Conservation (phyloP, 2,888 invertebrate genomes). For the Apocheima hispidaria region DNA sequence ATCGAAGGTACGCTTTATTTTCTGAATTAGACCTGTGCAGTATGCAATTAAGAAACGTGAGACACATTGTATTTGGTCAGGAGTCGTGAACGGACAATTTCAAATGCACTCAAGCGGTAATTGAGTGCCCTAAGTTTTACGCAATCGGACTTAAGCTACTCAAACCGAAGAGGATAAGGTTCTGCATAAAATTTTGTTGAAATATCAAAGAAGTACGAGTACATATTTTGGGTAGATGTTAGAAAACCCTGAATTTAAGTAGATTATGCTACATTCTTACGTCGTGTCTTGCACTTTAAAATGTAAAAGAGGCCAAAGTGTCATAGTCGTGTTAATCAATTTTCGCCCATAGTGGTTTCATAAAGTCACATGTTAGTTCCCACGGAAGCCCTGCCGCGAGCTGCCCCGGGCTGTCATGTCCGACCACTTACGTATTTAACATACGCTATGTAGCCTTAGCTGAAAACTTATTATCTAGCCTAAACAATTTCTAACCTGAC, state of each 20-base stretch:
- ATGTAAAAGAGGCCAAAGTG: constrained; percentile 16
- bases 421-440: constrained; percentile 84
- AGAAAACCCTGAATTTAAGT: no score
- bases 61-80: constrained; percentile 80
- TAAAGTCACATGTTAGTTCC: constrained; percentile 83
- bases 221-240: no score
- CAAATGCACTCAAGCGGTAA: constrained; percentile 69
- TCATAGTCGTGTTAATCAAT: constrained; percentile 74
- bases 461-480: constrained; percentile 84
- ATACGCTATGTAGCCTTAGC: constrained; percentile 79
- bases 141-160: constrained; percentile 58
- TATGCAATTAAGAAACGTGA: constrained; percentile 76
- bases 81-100: constrained; percentile 75
- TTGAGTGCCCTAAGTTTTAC: constrained; percentile 62
- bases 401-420: constrained; percentile 83
- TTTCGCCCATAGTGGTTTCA: constrained; percentile 80
- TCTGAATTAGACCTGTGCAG: constrained; percentile 62
- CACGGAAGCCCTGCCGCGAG: constrained; percentile 81
- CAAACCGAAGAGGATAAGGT: constrained; percentile 35
- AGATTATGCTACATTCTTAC: no score
- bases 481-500: constrained; percentile 78
- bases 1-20: constrained; percentile 58
- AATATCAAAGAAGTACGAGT: no score
- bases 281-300: constrained; percentile 16
- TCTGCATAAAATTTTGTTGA: not conserved